A percentile compares a stretch with the other conserved stretches of the same genome.
Conservation (phyloP, 2,888 invertebrate species). For the Drosophila trichaetosa region DNA sequence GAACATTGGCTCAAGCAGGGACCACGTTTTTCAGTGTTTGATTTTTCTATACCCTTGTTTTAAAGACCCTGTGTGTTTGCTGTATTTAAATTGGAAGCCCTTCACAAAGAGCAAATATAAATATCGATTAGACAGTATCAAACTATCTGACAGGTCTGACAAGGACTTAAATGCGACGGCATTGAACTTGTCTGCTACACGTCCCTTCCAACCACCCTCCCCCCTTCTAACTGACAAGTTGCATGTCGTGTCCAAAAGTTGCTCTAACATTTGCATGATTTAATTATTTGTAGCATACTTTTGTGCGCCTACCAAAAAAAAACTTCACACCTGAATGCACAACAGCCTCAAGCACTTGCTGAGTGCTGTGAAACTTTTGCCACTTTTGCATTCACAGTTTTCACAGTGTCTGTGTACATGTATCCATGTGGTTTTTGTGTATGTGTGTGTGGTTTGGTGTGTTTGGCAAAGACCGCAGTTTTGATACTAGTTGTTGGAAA, state of each 20-base stretch:
- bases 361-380: conserved; percentile 66
- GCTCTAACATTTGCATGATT: conserved; percentile 74
- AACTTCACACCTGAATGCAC: conserved; percentile 76
- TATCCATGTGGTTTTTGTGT: neutral
- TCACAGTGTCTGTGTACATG: conserved; percentile 7
- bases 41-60: conserved; percentile 9
- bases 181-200: conserved; percentile 68
- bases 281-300: conserved; percentile 77
- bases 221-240: neutral
- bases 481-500: conserved; percentile 35
- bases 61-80: conserved; percentile 11
- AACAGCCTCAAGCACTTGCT: conserved; percentile 45
- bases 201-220: neutral
- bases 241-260: conserved; percentile 53
- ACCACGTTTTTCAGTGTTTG: conserved; percentile 21
- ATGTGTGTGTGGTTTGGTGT: conserved; percentile 3
- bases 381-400: conserved; percentile 58
- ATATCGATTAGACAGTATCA: conserved; percentile 76
- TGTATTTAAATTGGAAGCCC: conserved; percentile 40
- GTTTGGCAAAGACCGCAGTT: conserved; percentile 23
- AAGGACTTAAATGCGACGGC: conserved; percentile 58
- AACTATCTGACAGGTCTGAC: conserved; percentile 67
- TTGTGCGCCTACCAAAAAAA: conserved; percentile 66
- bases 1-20: conserved; percentile 17
- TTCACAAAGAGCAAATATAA: conserved; percentile 53